phyloP scores from a whole-genome alignment of 2,888 invertebrate genomes.

The Drosophila cracens region DNA sequence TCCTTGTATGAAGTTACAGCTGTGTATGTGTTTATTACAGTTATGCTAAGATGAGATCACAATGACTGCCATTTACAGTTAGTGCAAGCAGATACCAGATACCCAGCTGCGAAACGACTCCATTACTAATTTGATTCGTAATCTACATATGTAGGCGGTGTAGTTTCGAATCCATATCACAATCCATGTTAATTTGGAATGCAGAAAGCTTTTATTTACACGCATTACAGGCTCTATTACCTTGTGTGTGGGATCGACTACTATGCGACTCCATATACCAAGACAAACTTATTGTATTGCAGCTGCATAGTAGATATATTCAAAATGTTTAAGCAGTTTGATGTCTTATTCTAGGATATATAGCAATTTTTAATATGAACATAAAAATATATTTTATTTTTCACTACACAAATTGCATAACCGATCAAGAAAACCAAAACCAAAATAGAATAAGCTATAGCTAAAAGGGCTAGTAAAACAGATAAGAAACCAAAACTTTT shows the following conservation, averaged over 20 bases:
- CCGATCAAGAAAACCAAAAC: neutral
- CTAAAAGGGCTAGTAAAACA: neutral
- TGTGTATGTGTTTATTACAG: constrained; percentile 11
- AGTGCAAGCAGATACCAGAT: neutral
- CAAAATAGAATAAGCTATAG: neutral
- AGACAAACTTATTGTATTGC: neutral
- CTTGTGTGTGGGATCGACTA: neutral
- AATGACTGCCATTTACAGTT: constrained; percentile 5
- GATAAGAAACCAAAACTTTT: neutral
- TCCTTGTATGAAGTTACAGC: constrained; percentile 39
- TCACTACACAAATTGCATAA: neutral
- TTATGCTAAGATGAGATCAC: constrained; percentile 48
- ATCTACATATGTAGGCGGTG: neutral
- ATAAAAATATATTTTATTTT: neutral
- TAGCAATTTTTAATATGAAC: neutral
- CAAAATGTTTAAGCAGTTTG: neutral
- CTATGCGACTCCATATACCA: neutral
- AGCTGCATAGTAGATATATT: neutral
- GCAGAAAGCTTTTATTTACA: neutral
- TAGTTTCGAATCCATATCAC: neutral
- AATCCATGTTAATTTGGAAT: neutral
- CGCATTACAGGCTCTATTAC: neutral
- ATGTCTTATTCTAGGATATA: no score
- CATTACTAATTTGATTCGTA: neutral
- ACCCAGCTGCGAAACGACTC: neutral